Evolutionary conservation across 2,888 invertebrate species (phyloP).

Genomic region (Prenolepis imparis): DNA sequence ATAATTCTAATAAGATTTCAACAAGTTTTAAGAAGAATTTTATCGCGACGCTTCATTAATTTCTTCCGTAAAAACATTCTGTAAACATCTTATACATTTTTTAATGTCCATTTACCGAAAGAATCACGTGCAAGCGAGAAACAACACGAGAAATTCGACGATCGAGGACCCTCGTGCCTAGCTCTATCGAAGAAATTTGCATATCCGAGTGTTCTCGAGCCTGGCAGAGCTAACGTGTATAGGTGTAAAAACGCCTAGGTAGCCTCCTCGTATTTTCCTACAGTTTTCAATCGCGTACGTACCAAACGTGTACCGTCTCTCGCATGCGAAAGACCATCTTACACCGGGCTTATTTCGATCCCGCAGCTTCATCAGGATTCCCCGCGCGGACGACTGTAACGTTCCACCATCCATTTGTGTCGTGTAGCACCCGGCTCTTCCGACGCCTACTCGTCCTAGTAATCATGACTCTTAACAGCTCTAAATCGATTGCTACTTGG

Average conservation of each 20-base stretch:
- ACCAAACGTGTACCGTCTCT: constrained; percentile 12
- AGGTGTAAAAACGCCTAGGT: neutral
- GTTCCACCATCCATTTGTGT: constrained; percentile 31
- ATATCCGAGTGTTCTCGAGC: constrained; percentile 27
- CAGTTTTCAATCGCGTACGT: constrained; percentile 34
- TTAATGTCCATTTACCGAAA: neutral
- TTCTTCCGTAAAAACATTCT: neutral
- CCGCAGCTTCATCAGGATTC: constrained; percentile 32
- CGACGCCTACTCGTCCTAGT: neutral
- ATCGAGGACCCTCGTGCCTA: neutral
- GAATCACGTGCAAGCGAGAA: neutral
- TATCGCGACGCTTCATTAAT: neutral
- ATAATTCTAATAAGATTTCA: neutral
- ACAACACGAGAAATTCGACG: constrained; percentile 19
- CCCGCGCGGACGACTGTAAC: constrained; percentile 7
- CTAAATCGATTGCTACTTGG: constrained; percentile 40
- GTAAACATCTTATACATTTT: constrained; percentile 1
- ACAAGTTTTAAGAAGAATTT: neutral
- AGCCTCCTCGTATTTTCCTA: neutral
- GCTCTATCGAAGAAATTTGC: constrained; percentile 31
- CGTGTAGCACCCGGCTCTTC: neutral
- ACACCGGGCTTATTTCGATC: neutral
- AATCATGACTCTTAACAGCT: constrained; percentile 37
- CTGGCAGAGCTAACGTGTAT: neutral
- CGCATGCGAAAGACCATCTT: constrained; percentile 21